phyloP scores from a whole-genome alignment of 2,113 vertebrate species.

The Albula glossodonta region DNA sequence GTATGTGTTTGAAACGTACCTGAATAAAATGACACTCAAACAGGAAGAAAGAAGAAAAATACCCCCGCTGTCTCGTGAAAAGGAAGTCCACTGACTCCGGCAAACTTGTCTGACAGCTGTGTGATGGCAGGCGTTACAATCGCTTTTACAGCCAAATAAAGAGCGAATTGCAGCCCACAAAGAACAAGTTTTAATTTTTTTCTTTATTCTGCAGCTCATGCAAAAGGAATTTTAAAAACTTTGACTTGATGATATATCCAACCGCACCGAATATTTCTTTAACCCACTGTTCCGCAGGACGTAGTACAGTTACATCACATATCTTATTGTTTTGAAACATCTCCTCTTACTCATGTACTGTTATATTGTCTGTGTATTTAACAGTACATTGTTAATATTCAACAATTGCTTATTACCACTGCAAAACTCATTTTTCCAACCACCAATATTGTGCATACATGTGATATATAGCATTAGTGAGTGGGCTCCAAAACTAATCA shows the following conservation, averaged over 20 bases:
- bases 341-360: no score
- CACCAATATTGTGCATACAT: no score
- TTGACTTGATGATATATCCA: background rate
- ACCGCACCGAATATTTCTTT: background rate
- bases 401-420: no score
- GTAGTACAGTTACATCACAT: background rate
- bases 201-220: background rate
- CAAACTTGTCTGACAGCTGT: background rate
- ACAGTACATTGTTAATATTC: no score
- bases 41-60: background rate
- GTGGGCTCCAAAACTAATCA: no score
- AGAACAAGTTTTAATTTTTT: background rate
- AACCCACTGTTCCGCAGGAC: background rate
- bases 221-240: background rate
- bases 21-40: background rate
- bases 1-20: background rate
- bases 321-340: background rate
- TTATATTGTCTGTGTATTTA: no score
- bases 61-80: background rate
- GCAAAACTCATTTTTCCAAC: no score
- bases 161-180: background rate
- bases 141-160: constrained; percentile 1
- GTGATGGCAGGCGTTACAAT: background rate
- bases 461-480: no score
- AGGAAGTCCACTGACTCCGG: background rate